Evolutionary conservation across 2,113 vertebrate genomes (phyloP), one percentile per base, ranked within the genome.

Genomic region (Onychostoma macrolepis): DNA sequence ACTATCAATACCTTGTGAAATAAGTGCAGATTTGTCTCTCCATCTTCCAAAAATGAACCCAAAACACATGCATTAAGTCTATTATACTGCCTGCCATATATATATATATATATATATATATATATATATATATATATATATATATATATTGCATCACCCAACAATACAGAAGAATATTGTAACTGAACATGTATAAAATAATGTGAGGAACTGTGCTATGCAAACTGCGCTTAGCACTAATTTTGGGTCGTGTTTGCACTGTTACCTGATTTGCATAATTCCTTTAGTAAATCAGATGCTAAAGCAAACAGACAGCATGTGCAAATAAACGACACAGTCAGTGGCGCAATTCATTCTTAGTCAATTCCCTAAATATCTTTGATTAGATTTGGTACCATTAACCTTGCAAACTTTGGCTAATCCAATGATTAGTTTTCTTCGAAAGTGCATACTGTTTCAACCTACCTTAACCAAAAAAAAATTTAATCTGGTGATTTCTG

Each of bases 191-290:
- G 2, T 74, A 72, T 72, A 8, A 72, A 72, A 72, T 8, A 28
- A 15, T 45, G 21, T 15, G 24, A 45, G 6, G 24, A 76, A 76
- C 4, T 45, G 6, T 43, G 24, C 43, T 1, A 0, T 45, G 24
- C 24, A 76, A 45, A 76, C n/a, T 75, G n/a, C 11, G 3, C 41
- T 45, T 2, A 76, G 41, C 6, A 48, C 41, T 17, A 75, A 15
- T 41, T 75, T 45, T 45, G 2, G 24, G 24, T 5, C 19, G 0
- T 45, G 41, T 45, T 26, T 45, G 12, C 38, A 45, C 41, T 45
- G n/a, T n/a, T 43, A 45, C 24, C 38, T 17, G n/a, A 75, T 75
- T 75, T 75, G 41, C 72, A 75, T 75, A 75, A 45, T 75, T 26
- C 72, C 72, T 75, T 75, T 26, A 45, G 33, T 75, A 26, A 45